Conservation (phyloP, 2,888 invertebrate species). For the Rhyacophila evoluta region DNA sequence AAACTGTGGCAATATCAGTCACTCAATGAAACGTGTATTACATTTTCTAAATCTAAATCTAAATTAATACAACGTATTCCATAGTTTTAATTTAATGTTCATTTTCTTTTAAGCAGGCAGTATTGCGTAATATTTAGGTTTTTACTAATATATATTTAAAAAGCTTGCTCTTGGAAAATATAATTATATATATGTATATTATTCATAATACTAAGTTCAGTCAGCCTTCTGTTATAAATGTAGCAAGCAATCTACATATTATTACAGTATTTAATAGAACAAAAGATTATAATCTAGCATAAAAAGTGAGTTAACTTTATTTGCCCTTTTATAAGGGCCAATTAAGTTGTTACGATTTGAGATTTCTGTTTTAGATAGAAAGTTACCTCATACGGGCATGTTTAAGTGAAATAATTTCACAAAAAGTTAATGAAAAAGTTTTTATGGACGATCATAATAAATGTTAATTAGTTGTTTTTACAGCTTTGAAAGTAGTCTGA, state of each 20-base stretch:
- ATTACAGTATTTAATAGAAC: not conserved
- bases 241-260: not conserved
- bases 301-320: constrained; percentile 4
- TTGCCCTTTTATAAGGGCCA: not conserved
- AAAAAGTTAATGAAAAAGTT: constrained; percentile 5
- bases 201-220: no score
- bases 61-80: no score
- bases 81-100: no score
- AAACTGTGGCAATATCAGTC: no score
- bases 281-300: not conserved
- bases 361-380: not conserved
- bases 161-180: no score
- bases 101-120: no score
- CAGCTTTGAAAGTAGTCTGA: not conserved
- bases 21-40: no score
- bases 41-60: no score
- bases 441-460: not conserved
- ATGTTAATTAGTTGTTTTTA: constrained; percentile 12
- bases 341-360: not conserved
- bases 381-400: not conserved
- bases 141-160: no score
- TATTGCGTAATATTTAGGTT: no score
- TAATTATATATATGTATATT: no score
- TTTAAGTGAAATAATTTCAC: constrained; percentile 1
- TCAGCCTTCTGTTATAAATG: not conserved